phyloP scores from a whole-genome alignment of 1,140 invertebrate genomes.

The Lethocerus indicus region DNA sequence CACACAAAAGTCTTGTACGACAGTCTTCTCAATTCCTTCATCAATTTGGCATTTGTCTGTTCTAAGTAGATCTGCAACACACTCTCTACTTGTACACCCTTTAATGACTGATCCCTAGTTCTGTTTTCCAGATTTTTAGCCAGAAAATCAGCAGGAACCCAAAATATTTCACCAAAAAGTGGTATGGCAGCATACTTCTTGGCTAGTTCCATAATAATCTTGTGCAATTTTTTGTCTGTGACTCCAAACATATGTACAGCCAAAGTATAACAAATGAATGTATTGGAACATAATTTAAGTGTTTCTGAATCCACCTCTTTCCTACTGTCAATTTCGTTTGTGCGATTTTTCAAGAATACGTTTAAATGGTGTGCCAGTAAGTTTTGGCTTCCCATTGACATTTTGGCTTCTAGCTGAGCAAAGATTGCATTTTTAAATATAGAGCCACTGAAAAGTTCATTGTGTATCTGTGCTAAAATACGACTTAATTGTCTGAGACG shows the following conservation, averaged over 20 bases:
- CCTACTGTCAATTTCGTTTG: constrained; percentile 40
- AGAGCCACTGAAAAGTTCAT: too few species aligned
- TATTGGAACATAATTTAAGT: constrained; percentile 43
- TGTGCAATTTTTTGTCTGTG: constrained; percentile 61
- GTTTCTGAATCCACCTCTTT: constrained; percentile 32
- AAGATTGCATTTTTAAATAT: too few species aligned
- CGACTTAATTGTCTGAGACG: too few species aligned
- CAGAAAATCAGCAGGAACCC: constrained; percentile 65
- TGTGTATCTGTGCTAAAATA: too few species aligned
- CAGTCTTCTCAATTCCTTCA: not conserved
- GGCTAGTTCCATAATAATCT: constrained; percentile 50
- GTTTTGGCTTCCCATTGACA: constrained; percentile 40
- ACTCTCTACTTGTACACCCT: too few species aligned
- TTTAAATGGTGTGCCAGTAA: constrained; percentile 46
- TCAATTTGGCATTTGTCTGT: not conserved
- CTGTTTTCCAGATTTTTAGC: constrained; percentile 35
- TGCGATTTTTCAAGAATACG: constrained; percentile 45
- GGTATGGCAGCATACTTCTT: constrained; percentile 41
- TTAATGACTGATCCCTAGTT: not conserved
- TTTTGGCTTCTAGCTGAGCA: too few species aligned
- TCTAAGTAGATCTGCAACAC: not conserved
- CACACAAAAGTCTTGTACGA: constrained; percentile 25
- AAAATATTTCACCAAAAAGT: constrained; percentile 54
- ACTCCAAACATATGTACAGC: constrained; percentile 56
- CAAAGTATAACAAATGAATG: constrained; percentile 53